Base-by-base conservation (phyloP, 2,888 invertebrate species). In the Drosophila anomelani region DNA sequence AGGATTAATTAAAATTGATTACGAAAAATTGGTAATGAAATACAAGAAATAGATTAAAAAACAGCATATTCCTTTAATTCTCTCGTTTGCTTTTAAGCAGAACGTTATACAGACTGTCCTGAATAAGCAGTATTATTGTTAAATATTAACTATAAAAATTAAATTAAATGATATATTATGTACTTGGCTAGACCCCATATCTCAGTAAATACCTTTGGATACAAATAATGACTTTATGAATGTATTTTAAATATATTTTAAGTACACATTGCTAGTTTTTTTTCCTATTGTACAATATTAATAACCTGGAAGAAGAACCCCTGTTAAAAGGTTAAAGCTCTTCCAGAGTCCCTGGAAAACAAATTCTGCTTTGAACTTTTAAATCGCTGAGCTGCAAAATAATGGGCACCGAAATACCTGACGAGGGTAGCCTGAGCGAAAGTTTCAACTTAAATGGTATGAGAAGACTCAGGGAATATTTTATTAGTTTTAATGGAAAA, bases 371-470 rank as follows among this genome's bases (percentile, higher is more conserved):
- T 66, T 70, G 41, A 67, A 74, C 68, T 76, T 78, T 75, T 67
- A 78, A 76, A 70, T 73, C 78, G 66, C 57, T 73, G 78, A 67
- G 53, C 66, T 70, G 76, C 67, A 81, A 84, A 84, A 76, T 81
- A 81, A 87, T 81, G 82, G 55, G 44, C 34, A 51, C 29, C 62
- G 26, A 56, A 64, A 69, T 81, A 74, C 76, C 82, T 87, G 57
- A 32, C 80, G 81, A 78, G 73, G 84, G 80, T 58, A 62, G 72
- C n/a, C 49, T 47, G 13, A 57, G 2, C 15, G 10, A 29, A 41
- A 34, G 32, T 9, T 12, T 3, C 1, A 17, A 12, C 17, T 49
- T 2, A 17, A 17, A 49, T 17, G 5, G 7, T 49, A 12, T 10
- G 7, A 17, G 10, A 17, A 17, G 17, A 0, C 12, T 17, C 8